A percentile compares a stretch with the other conserved stretches of the same genome.
These are phyloP conservation scores for Brachyptera risi DNA, from an alignment of 2,888 invertebrate genomes.

Conservation along the genomic window DNA sequence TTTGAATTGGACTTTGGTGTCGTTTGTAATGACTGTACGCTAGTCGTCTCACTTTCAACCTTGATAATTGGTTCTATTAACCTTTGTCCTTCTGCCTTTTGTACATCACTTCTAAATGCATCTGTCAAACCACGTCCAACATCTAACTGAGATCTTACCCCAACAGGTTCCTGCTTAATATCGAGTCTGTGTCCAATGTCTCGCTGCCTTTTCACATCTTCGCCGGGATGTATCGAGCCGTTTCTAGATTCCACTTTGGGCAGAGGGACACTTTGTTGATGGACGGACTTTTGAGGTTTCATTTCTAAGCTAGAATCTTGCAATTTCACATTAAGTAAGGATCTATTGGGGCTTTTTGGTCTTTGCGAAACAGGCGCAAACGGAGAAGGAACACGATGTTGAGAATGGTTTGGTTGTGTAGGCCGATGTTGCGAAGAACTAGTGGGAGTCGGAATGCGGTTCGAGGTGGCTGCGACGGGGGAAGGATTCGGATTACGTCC, in stretches of 20 bases:
- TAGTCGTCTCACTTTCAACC: neutral
- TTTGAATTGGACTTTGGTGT: neutral
- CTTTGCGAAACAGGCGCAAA: slow-evolving; percentile 1
- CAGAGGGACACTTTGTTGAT: neutral
- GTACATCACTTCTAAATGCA: neutral
- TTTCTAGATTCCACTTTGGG: neutral
- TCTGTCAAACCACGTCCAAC: neutral
- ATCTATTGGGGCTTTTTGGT: neutral
- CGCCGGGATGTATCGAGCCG: too few relatives aligned
- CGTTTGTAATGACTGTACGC: neutral
- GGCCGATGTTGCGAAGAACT: slow-evolving; percentile 21
- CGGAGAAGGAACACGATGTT: neutral
- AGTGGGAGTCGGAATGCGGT: too few relatives aligned
- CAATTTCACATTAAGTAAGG: neutral
- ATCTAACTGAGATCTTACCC: too few relatives aligned
- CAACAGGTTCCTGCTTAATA: too few relatives aligned
- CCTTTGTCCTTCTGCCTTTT: neutral
- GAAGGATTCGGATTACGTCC: neutral
- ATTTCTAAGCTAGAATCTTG: neutral
- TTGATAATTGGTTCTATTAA: neutral
- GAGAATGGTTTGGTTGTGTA: too few relatives aligned
- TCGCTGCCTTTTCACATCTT: too few relatives aligned
- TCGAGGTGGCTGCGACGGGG: too few relatives aligned
- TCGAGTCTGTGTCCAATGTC: too few relatives aligned
- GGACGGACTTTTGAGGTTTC: neutral